These are phyloP conservation scores for Sebastes hubbsi DNA, from an alignment of 2,797 vertebrate species.

Conservation along the genomic window DNA sequence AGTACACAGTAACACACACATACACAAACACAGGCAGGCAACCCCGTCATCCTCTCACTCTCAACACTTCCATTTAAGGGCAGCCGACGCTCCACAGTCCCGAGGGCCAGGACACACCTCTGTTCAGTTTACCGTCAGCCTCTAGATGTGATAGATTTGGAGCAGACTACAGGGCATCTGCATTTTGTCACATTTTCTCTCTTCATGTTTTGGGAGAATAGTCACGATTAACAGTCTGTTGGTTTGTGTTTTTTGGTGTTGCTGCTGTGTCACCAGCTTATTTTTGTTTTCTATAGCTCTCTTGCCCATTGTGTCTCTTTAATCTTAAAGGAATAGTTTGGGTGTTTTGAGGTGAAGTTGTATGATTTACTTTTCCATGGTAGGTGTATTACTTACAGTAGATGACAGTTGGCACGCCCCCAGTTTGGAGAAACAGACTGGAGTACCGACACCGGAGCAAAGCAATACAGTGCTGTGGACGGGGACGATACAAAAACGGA, in stretches of 20 bases:
- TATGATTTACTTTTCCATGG: no score
- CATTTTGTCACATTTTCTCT: constrained; percentile 3
- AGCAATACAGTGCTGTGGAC: no score
- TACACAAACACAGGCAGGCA: not conserved
- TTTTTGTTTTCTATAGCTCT: not conserved
- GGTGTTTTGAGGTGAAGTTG: no score
- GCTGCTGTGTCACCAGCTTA: not conserved
- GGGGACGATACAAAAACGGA: no score
- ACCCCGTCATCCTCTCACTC: constrained; percentile 20
- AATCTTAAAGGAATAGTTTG: no score
- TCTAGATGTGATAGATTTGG: constrained; percentile 11
- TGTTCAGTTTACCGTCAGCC: constrained; percentile 44
- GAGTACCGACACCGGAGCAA: no score
- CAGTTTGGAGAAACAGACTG: no score
- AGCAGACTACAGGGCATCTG: constrained; percentile 15
- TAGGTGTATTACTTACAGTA: no score
- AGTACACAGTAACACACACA: constrained; percentile 2
- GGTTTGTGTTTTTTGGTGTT: not conserved
- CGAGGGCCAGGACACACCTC: constrained; percentile 36
- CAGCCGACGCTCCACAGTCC: constrained; percentile 27
- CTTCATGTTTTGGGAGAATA: not conserved
- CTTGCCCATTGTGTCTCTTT: not conserved
- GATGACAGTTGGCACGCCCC: no score
- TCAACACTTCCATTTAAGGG: constrained; percentile 73
- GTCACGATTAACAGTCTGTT: not conserved